These are phyloP conservation scores for Mesitornis unicolor DNA, from an alignment of 2,113 vertebrate species.

Conservation along the genomic window DNA sequence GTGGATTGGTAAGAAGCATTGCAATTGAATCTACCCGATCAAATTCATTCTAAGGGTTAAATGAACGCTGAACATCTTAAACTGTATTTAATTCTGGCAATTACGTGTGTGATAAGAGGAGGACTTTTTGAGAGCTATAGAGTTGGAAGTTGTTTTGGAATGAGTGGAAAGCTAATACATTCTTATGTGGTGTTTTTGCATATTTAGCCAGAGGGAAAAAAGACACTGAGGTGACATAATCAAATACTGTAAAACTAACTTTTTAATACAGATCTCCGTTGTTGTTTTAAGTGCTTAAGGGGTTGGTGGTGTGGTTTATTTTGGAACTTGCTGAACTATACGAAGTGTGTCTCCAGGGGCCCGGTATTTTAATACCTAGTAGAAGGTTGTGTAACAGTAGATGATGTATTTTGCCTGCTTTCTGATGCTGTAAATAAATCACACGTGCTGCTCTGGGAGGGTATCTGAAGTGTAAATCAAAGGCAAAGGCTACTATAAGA, in stretches of 20 bases:
- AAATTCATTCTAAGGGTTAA: background rate
- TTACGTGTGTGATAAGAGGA: background rate
- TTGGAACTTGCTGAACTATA: conserved; percentile 77
- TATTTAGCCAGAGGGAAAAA: conserved; percentile 51
- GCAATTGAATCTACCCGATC: background rate
- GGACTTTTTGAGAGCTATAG: background rate
- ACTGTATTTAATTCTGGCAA: background rate
- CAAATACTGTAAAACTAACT: conserved; percentile 69
- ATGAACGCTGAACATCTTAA: background rate
- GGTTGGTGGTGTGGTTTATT: conserved; percentile 75
- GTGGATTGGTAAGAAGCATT: background rate
- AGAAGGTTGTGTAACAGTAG: conserved; percentile 77
- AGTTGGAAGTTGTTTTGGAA: background rate
- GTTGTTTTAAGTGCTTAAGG: conserved; percentile 76
- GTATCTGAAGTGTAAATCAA: conserved; percentile 70
- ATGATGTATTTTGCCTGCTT: conserved; percentile 80
- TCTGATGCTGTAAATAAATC: conserved; percentile 80
- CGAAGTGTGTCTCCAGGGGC: conserved; percentile 78
- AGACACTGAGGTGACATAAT: conserved; percentile 68
- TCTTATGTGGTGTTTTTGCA: background rate
- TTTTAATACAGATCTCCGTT: conserved; percentile 75
- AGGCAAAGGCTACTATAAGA: conserved; percentile 65
- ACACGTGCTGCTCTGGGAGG: conserved; percentile 68
- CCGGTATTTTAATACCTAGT: conserved; percentile 79
- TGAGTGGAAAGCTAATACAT: background rate